Percentiles rank a stretch among this genome's conserved stretches.
These are phyloP conservation scores for Cydia fagiglandana DNA, from an alignment of 1,140 invertebrate species.

Conservation along the genomic window DNA sequence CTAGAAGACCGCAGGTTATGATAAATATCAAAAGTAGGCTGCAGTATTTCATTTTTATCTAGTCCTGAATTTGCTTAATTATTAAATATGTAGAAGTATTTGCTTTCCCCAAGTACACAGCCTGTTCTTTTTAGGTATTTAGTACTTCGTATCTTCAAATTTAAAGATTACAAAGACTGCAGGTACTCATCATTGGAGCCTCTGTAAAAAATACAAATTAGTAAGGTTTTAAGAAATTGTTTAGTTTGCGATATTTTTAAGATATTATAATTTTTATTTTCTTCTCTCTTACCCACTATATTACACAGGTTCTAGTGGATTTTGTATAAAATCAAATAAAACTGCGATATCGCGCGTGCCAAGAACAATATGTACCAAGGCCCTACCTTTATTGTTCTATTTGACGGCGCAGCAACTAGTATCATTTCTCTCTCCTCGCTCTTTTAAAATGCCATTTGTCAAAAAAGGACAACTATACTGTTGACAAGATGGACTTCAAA, in stretches of 20 bases:
- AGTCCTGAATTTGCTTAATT: neutral
- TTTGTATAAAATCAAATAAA: neutral
- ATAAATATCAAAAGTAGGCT: neutral
- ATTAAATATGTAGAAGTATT: neutral
- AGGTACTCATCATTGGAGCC: neutral
- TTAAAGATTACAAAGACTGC: neutral
- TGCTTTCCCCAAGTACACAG: neutral
- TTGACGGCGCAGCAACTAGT: too few species aligned
- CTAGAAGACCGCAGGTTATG: conserved; percentile 5
- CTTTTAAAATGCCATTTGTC: too few species aligned
- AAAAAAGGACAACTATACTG: too few species aligned
- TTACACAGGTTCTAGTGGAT: neutral
- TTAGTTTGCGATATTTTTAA: neutral
- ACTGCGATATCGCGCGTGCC: neutral
- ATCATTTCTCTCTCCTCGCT: too few species aligned
- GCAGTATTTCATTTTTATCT: conserved; percentile 1
- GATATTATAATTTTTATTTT: neutral
- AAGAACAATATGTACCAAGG: neutral
- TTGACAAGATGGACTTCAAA: too few species aligned
- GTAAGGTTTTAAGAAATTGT: neutral
- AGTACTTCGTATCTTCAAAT: neutral
- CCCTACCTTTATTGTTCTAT: too few species aligned
- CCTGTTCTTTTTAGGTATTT: neutral
- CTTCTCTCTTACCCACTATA: neutral
- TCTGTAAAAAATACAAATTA: neutral